These are phyloP conservation scores for Macrosoma leucophasiata DNA, from an alignment of 2,888 invertebrate genomes.

Conservation along the genomic window DNA sequence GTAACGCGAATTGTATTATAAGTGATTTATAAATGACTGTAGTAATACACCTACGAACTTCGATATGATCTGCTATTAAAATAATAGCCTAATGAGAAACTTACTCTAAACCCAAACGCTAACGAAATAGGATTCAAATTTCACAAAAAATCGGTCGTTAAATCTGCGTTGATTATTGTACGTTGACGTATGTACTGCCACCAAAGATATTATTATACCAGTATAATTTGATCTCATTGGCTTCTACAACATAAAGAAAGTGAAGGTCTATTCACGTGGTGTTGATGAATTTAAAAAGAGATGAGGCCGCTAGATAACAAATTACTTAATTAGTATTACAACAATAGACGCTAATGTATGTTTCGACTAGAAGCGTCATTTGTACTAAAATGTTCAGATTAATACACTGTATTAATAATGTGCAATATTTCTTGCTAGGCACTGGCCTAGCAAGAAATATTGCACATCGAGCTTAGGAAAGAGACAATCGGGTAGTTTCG, in stretches of 20 bases:
- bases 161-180: slow-evolving; percentile 13
- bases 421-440: too few species aligned
- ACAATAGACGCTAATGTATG: slow-evolving; percentile 44
- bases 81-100: neutral
- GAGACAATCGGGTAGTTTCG: too few species aligned
- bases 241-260: slow-evolving; percentile 9
- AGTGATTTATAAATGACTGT: slow-evolving; percentile 25
- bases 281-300: slow-evolving; percentile 27
- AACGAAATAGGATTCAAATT: too few species aligned
- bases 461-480: too few species aligned
- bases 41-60: slow-evolving; percentile 17
- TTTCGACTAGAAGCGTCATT: too few species aligned
- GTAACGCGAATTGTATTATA: slow-evolving; percentile 23
- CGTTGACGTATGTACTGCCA: too few species aligned
- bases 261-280: slow-evolving; percentile 32
- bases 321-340: slow-evolving; percentile 61
- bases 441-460: too few species aligned
- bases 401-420: too few species aligned
- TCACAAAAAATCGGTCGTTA: too few species aligned
- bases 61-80: slow-evolving; percentile 7
- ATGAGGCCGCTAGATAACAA: slow-evolving; percentile 53
- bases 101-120: too few species aligned
- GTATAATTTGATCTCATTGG: slow-evolving; percentile 27
- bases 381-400: too few species aligned
- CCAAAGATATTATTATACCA: slow-evolving; percentile 31